Evolutionary conservation across 2,113 vertebrate species (phyloP).

Genomic region (Mus pahari): DNA sequence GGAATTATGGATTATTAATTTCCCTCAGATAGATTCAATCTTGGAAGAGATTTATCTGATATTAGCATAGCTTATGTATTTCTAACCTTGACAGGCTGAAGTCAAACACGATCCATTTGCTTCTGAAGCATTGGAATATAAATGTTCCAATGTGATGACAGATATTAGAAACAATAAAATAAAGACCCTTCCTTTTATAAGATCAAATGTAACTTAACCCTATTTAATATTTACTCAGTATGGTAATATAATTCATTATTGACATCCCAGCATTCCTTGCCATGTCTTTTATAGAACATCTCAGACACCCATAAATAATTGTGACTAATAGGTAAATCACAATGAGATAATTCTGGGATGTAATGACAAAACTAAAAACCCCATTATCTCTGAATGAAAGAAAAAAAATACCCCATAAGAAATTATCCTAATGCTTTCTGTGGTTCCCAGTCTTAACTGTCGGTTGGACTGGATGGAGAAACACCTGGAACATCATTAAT

Average conservation of each 20-base stretch:
- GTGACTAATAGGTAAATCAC: background rate
- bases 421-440: background rate
- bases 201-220: background rate
- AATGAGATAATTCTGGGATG: background rate
- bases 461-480: background rate
- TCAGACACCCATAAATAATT: background rate
- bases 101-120: background rate
- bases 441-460: background rate
- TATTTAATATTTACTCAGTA: background rate
- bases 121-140: background rate
- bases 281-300: background rate
- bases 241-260: background rate
- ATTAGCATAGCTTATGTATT: background rate
- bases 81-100: constrained; percentile 40
- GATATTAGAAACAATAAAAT: constrained; percentile 4
- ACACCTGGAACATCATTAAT: background rate
- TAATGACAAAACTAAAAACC: background rate
- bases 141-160: background rate
- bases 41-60: constrained; percentile 29
- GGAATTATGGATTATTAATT: background rate
- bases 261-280: background rate
- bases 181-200: background rate
- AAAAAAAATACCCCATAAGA: background rate
- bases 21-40: constrained; percentile 6
- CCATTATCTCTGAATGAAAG: background rate